Percentiles rank a stretch among this genome's conserved stretches.
These are phyloP conservation scores for Noctua fimbriata DNA, from an alignment of 2,888 invertebrate genomes.

Conservation along the genomic window DNA sequence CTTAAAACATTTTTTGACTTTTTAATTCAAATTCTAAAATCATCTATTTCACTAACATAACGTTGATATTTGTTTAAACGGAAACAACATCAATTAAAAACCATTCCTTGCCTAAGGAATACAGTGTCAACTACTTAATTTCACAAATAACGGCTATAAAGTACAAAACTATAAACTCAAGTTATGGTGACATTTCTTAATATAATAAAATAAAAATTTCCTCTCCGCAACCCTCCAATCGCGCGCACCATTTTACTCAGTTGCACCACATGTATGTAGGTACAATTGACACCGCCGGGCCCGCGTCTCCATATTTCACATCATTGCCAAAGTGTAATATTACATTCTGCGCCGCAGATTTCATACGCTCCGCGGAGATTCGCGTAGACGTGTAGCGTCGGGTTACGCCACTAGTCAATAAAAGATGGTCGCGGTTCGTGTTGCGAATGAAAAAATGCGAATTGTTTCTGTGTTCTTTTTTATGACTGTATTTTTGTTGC, in stretches of 20 bases:
- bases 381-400: constrained; percentile 80
- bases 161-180: not conserved
- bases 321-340: constrained; percentile 76
- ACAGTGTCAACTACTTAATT: not conserved
- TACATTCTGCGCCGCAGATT: constrained; percentile 82
- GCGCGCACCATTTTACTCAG: constrained; percentile 31
- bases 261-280: constrained; percentile 51
- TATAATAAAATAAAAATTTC: constrained; percentile 6
- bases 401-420: constrained; percentile 81
- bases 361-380: constrained; percentile 79
- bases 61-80: not conserved
- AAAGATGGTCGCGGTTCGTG: constrained; percentile 75
- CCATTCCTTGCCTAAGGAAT: not conserved
- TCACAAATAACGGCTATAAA: not conserved
- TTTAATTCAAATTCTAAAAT: not conserved
- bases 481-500: not conserved
- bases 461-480: constrained; percentile 54
- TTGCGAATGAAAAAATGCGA: constrained; percentile 76
- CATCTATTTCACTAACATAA: not conserved
- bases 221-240: not conserved
- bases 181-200: not conserved
- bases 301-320: constrained; percentile 59
- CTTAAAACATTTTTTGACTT: not conserved
- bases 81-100: not conserved
- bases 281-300: constrained; percentile 48